Evolutionary conservation across 35 echinoderm and acorn worm genomes (phyloP).

Genomic region (Strongylocentrotus purpuratus): DNA sequence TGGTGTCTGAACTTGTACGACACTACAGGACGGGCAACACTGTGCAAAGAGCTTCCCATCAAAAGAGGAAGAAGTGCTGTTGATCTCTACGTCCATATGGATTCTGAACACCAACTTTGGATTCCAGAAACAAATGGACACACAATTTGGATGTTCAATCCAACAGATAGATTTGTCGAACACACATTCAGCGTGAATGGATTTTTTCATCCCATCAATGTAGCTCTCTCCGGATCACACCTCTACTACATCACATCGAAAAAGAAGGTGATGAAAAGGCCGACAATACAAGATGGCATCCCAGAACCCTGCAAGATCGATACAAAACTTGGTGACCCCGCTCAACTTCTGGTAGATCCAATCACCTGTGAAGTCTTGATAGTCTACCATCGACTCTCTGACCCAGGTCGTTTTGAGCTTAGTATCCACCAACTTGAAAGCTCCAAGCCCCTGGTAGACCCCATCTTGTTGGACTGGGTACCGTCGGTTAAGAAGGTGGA

Average conservation of each 20-base stretch:
- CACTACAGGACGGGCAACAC: not conserved
- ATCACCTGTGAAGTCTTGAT: not conserved
- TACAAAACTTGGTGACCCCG: not conserved
- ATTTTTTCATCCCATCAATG: not conserved
- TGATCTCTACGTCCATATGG: not conserved
- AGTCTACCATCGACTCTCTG: not conserved
- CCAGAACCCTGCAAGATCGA: not conserved
- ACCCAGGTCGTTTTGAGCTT: not conserved
- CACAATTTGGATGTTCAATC: not conserved
- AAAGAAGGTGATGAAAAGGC: constrained; percentile 1
- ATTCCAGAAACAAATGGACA: constrained; percentile 6
- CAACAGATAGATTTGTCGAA: not conserved
- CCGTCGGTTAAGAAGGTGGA: not conserved
- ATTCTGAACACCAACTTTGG: not conserved
- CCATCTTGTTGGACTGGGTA: not conserved
- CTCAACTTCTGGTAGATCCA: constrained; percentile 1
- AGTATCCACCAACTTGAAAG: not conserved
- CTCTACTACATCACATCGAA: not conserved
- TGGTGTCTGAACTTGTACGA: not conserved
- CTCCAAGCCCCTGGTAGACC: not conserved
- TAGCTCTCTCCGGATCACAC: not conserved
- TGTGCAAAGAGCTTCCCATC: not conserved
- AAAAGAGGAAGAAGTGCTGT: not conserved
- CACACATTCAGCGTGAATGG: not conserved
- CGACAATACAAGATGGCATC: not conserved